These are phyloP conservation scores for Varanus salvator DNA, from an alignment of 2,113 vertebrate species.

Conservation along the genomic window DNA sequence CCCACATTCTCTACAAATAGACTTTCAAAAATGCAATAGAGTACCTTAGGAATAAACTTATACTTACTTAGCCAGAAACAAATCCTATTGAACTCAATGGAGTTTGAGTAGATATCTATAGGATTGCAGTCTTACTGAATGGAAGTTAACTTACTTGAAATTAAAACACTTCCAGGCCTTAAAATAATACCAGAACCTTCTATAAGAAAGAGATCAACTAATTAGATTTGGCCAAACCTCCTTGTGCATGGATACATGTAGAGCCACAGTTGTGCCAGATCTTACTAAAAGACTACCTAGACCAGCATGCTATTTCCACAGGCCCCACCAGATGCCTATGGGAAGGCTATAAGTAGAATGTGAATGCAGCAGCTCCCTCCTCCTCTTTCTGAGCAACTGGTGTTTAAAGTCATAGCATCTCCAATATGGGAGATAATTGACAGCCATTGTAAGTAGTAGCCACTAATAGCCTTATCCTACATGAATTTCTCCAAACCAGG, in stretches of 20 bases:
- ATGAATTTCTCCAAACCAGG: too few relatives aligned
- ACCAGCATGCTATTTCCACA: neutral
- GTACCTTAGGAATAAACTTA: neutral
- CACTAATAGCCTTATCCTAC: neutral
- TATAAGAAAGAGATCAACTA: neutral
- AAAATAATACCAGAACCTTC: neutral
- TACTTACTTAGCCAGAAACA: too few relatives aligned
- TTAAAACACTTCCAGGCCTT: neutral
- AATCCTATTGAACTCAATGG: too few relatives aligned
- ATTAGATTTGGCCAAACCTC: neutral
- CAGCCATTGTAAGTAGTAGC: neutral
- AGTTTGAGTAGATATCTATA: too few relatives aligned
- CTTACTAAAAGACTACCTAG: neutral
- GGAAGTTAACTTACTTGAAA: conserved; percentile 4
- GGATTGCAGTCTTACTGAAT: neutral
- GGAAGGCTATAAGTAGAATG: neutral
- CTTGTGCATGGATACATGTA: neutral
- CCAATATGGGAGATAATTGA: neutral
- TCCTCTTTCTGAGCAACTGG: neutral
- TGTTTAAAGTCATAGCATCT: neutral
- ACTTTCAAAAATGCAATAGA: neutral
- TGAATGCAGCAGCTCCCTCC: neutral
- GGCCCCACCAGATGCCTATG: neutral
- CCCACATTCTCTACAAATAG: neutral
- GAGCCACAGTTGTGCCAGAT: neutral